Conservation (phyloP, 2,888 invertebrate genomes). For the Parthenolecanium corni region DNA sequence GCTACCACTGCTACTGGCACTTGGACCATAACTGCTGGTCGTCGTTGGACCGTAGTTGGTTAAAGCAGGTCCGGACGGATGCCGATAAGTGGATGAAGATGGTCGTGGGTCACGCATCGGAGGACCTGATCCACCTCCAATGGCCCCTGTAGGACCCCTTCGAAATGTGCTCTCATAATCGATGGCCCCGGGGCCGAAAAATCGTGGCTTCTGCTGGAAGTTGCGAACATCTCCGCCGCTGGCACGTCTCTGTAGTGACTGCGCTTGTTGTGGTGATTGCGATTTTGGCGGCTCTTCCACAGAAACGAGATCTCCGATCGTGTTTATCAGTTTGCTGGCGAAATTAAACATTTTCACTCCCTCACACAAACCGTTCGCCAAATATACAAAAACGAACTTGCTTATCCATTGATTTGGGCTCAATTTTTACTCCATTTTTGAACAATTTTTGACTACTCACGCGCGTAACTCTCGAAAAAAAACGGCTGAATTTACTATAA, state of each 20-base stretch:
- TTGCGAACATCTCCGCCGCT: conserved; percentile 16
- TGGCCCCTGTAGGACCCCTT: background rate
- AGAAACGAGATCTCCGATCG: conserved; percentile 38
- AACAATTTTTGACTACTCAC: too few relatives aligned
- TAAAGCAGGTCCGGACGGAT: background rate
- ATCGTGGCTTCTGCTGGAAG: conserved; percentile 30
- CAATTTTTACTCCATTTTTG: too few relatives aligned
- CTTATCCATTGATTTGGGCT: too few relatives aligned
- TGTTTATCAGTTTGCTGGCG: conserved; percentile 41
- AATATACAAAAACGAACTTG: conserved; percentile 36
- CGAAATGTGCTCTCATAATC: too few relatives aligned
- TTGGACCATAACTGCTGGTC: conserved; percentile 6
- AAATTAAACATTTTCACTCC: conserved; percentile 39
- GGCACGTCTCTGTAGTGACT: conserved; percentile 7
- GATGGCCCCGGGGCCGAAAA: conserved; percentile 18
- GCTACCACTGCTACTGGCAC: conserved; percentile 33
- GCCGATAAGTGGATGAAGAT: background rate
- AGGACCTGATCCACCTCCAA: background rate
- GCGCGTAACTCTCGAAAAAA: too few relatives aligned
- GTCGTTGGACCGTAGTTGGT: background rate
- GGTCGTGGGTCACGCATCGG: background rate
- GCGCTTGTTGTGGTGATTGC: conserved; percentile 27
- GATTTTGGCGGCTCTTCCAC: conserved; percentile 32
- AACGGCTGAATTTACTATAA: too few relatives aligned
- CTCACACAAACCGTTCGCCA: background rate